These are phyloP conservation scores for Sternarchorhynchus goeldii DNA, from an alignment of 2,797 vertebrate genomes.

Conservation along the genomic window DNA sequence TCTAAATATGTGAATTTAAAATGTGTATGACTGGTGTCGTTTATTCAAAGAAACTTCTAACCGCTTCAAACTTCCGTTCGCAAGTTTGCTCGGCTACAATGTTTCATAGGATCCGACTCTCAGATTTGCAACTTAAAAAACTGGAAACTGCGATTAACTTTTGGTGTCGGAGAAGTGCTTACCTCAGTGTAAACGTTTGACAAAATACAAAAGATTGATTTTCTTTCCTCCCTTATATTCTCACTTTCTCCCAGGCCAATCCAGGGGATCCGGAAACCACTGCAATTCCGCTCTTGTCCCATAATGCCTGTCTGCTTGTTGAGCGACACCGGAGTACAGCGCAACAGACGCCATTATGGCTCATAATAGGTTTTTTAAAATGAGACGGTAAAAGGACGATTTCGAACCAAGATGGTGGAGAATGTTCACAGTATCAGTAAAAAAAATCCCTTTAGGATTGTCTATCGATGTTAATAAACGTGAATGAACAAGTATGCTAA, in stretches of 20 bases:
- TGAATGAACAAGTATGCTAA: conserved; percentile 1
- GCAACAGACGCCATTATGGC: conserved; percentile 70
- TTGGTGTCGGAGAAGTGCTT: conserved; percentile 60
- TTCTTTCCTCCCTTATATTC: conserved; percentile 62
- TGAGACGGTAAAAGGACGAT: accelerated
- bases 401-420: conserved; percentile 72
- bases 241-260: conserved; percentile 62
- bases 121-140: conserved; percentile 6
- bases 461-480: neutral
- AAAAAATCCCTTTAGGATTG: neutral
- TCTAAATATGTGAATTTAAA: neutral
- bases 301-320: conserved; percentile 45
- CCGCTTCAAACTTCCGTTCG: conserved; percentile 61
- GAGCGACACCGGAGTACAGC: conserved; percentile 43
- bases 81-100: conserved; percentile 64
- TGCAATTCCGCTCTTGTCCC: conserved; percentile 68
- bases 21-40: neutral
- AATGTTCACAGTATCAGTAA: conserved; percentile 51
- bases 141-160: conserved; percentile 8
- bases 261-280: conserved; percentile 82
- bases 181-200: conserved; percentile 69
- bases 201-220: conserved; percentile 53
- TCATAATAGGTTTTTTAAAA: neutral
- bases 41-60: neutral
- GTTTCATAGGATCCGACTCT: conserved; percentile 54